phyloP scores from a whole-genome alignment of 1,140 invertebrate species.

The Hypsibius dujardini region DNA sequence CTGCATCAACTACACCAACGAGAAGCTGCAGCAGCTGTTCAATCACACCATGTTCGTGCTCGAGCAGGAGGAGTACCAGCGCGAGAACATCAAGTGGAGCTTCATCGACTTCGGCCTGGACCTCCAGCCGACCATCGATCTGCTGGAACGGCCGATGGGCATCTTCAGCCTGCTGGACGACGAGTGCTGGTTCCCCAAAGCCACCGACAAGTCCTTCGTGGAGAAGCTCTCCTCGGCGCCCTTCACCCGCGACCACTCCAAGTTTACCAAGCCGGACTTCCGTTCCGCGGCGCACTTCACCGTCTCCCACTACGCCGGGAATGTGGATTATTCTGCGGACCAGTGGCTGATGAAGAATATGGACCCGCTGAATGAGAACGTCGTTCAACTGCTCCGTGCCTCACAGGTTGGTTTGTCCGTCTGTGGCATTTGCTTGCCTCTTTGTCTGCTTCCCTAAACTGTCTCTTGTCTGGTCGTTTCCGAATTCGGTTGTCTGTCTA shows the following conservation, averaged over 20 bases:
- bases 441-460: too few relatives aligned
- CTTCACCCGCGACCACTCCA: slow-evolving; percentile 61
- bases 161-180: slow-evolving; percentile 94
- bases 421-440: too few relatives aligned
- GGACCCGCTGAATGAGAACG: slow-evolving; percentile 97
- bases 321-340: slow-evolving; percentile 84
- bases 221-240: slow-evolving; percentile 91
- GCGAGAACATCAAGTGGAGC: slow-evolving; percentile 98
- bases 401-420: slow-evolving; percentile 41
- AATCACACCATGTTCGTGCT: slow-evolving; percentile 99
- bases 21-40: slow-evolving; percentile 96
- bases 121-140: slow-evolving; percentile 94
- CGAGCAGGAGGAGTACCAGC: slow-evolving; percentile 97
- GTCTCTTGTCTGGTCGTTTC: too few relatives aligned
- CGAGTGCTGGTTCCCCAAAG: slow-evolving; percentile 98
- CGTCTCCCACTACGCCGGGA: slow-evolving; percentile 97
- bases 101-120: slow-evolving; percentile 99
- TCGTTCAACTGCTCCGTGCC: slow-evolving; percentile 80
- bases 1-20: slow-evolving; percentile 99
- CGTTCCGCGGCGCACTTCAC: slow-evolving; percentile 85
- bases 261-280: slow-evolving; percentile 96
- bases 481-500: too few relatives aligned
- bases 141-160: slow-evolving; percentile 98
- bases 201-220: slow-evolving; percentile 94
- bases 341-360: slow-evolving; percentile 99